Conservation (phyloP, 1,140 invertebrate species). For the Orchesella cincta region DNA sequence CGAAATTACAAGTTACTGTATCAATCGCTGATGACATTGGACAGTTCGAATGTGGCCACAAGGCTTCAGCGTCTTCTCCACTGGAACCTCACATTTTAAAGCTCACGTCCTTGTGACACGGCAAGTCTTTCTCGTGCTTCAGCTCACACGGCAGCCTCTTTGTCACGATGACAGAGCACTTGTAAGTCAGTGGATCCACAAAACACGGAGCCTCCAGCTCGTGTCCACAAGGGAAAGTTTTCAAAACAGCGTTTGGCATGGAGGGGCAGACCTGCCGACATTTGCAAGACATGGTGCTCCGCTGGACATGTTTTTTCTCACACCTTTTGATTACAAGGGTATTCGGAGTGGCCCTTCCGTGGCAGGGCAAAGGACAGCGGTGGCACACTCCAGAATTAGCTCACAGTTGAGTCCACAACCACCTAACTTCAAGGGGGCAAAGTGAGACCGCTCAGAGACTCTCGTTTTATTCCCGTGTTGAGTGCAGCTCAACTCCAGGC, state of each 20-base stretch:
- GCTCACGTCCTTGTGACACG: too few relatives aligned
- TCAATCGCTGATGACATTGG: too few relatives aligned
- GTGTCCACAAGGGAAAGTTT: conserved; percentile 27
- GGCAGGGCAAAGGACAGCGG: conserved; percentile 50
- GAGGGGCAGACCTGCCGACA: not conserved
- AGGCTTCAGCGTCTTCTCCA: too few relatives aligned
- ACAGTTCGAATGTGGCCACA: too few relatives aligned
- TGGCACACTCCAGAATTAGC: conserved; percentile 50
- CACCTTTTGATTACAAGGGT: too few relatives aligned
- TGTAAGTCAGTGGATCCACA: too few relatives aligned
- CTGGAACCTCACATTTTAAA: too few relatives aligned
- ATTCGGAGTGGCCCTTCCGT: conserved; percentile 36
- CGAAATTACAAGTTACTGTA: too few relatives aligned
- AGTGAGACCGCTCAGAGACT: conserved; percentile 27
- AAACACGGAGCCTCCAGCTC: not conserved
- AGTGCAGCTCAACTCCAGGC: conserved; percentile 53
- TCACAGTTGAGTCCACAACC: conserved; percentile 43
- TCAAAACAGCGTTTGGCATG: conserved; percentile 25
- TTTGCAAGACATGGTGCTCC: conserved; percentile 15
- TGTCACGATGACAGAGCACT: too few relatives aligned
- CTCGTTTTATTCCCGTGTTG: conserved; percentile 47
- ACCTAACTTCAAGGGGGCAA: conserved; percentile 42
- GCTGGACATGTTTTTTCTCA: conserved; percentile 7
- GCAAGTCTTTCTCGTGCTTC: too few relatives aligned
- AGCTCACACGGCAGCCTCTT: too few relatives aligned